Base-by-base conservation (phyloP, 2,888 invertebrate species). In the Oasisia sp. region DNA sequence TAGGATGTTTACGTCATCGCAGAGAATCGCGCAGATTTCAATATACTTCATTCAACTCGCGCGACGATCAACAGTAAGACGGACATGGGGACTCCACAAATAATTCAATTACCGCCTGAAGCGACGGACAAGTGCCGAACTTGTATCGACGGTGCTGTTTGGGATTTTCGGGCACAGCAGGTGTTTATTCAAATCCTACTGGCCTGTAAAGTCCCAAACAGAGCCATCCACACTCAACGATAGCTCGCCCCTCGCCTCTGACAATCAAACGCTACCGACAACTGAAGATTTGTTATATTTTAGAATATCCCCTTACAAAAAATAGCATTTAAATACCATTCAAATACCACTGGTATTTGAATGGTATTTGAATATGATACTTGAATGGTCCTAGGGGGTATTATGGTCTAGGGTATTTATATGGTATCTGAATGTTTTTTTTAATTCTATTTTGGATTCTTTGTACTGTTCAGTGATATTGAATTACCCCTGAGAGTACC, bases 201-300 rank as follows among this genome's bases (percentile, higher is more conserved):
- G 74, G 74, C 74, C 74, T 74, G 74, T 74, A 74, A 74, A 74
- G 74, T 74, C 74, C 74, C 74, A 74, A 74, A 74, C 27, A 74
- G 74, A 19, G 27, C 74, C 74, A 27, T 74, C 74, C 4, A 74
- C 74, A 27, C 27, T 74, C 74, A n/a, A 19, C 27, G 74, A 19
- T n/a, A 74, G 19, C 27, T 74, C 74, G 74, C 74, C 27, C 74
- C 2, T 74, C 74, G 74, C 27, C 19, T 74, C 27, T 74, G 74
- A 74, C 74, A 74, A 74, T 19, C 4, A 27, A 27, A 19, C 27
- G 19, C 74, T 74, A 74, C 74, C 74, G 74, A 5, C 74, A 19
- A 27, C 27, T 74, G 27, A 74, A 0, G 5, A 74, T 74, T 74
- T 27, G 7, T 27, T 27, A 27, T 7, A 74, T 74, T 27, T 27